These are phyloP conservation scores for Prorops nasuta DNA, from an alignment of 1,140 invertebrate species.

Conservation along the genomic window DNA sequence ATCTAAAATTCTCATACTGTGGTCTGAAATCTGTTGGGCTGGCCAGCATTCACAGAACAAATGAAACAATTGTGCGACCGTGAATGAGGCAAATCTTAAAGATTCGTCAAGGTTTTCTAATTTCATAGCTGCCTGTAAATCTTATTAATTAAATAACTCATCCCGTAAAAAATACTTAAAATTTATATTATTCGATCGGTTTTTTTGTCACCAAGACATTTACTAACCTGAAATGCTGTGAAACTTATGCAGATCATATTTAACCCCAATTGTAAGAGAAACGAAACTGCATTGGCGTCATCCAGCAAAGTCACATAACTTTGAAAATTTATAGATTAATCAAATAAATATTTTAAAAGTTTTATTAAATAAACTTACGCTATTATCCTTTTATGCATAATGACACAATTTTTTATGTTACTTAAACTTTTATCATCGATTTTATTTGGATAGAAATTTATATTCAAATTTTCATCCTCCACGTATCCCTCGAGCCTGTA, in stretches of 20 bases:
- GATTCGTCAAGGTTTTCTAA: conserved; percentile 12
- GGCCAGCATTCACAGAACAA: conserved; percentile 29
- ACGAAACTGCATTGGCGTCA: conserved; percentile 22
- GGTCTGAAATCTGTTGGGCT: conserved; percentile 24
- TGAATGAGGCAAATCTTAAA: conserved; percentile 23
- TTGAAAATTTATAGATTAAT: background rate
- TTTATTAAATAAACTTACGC: conserved; percentile 26
- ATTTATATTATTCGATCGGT: background rate
- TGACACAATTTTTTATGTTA: conserved; percentile 19
- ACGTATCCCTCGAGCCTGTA: conserved; percentile 22
- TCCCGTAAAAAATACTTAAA: conserved; percentile 6
- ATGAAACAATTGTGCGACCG: conserved; percentile 18
- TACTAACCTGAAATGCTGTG: conserved; percentile 32
- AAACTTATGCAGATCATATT: conserved; percentile 34
- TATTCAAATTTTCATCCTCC: conserved; percentile 7
- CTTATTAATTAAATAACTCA: background rate
- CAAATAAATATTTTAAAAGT: conserved; percentile 17
- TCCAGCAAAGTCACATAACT: conserved; percentile 28
- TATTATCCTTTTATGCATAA: conserved; percentile 24
- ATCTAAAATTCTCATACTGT: conserved; percentile 20
- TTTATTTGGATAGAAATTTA: conserved; percentile 17
- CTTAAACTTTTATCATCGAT: conserved; percentile 14
- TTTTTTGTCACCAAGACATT: conserved; percentile 1
- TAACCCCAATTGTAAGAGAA: conserved; percentile 29
- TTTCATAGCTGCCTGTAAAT: conserved; percentile 25